Base-by-base conservation (phyloP, 1,140 invertebrate species). In the Cherax quadricarinatus region DNA sequence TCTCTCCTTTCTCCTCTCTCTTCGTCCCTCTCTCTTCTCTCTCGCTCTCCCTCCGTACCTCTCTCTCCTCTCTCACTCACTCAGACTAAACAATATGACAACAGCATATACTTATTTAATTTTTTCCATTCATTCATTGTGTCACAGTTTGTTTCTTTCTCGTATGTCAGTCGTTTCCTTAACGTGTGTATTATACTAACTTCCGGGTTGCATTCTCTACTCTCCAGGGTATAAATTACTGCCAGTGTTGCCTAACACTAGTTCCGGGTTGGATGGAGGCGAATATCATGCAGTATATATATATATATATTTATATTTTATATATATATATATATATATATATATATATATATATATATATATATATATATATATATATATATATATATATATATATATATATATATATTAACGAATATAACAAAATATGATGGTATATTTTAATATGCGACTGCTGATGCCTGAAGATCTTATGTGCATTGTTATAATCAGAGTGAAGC, bases 251-350 rank as follows among this genome's bases (percentile, higher is more conserved):
- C 53, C 53, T 57, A 57, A 57, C 53, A 57, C 53, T 57, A 57
- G 53, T 57, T 57, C 53, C 53, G 53, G 53, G 53, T 57, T 57
- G 53, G 12, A 9, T 7, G 53, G 53, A 57, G 4, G 53, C 53
- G 53, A 3, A 57, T 9, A 57, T 14, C 7, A 41, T 41, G 30
- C 30, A 41, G 30, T 41, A 41, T 75, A 75, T 75, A 75, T 75
- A 75, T 30, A 75, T 75, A 75, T 75, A 24, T 78, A 78, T 78
- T 18, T 78, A 78, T 78, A 78, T 18, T 78, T 18, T 78, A 78
- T 78, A 78, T 78, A 78, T 78, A 78, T 78, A 78, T 78, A 78
- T 78, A 78, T 78, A 78, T 78, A 78, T 78, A 78, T 78, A 78
- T 78, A 78, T 78, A 78, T 78, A 78, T 18, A 78, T 78, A 78